Percentiles rank a stretch among this genome's conserved stretches.
phyloP scores from a whole-genome alignment of 37 sponge, comb jelly and placozoan genomes.

The Eunapius fragilis region DNA sequence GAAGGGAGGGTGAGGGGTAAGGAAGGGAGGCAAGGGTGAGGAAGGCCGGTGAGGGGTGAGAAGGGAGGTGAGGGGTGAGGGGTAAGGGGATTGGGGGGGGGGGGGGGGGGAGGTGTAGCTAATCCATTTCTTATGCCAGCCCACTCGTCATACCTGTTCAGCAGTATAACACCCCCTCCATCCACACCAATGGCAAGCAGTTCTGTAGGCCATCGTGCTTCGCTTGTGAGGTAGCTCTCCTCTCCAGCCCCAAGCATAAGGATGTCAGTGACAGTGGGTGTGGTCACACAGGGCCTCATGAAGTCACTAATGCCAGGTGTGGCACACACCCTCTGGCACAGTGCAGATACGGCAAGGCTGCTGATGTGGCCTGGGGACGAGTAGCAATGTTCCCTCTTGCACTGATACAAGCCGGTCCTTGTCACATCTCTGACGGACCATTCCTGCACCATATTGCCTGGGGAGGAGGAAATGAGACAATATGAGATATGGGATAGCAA shows the following conservation, averaged over 20 bases:
- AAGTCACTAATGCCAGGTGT: not conserved
- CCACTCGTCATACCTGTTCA: not conserved
- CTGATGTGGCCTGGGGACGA: constrained; percentile 3
- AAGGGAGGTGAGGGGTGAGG: too few species aligned
- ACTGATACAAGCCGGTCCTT: constrained; percentile 47
- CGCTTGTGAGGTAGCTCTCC: not conserved
- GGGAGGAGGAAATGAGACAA: not conserved
- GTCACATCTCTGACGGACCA: constrained; percentile 64
- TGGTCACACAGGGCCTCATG: not conserved
- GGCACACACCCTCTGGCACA: not conserved
- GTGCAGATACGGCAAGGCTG: not conserved
- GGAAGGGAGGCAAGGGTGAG: too few species aligned
- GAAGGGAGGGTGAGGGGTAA: not conserved
- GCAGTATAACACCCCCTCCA: not conserved
- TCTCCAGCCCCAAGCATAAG: not conserved
- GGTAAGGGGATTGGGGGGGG: too few species aligned
- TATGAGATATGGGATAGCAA: not conserved
- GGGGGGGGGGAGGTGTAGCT: too few species aligned
- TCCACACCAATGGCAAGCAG: not conserved
- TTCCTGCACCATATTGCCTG: constrained; percentile 38
- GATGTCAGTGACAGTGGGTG: not conserved
- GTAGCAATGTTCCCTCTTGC: constrained; percentile 2
- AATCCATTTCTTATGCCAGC: too few species aligned
- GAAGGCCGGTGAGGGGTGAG: too few species aligned
- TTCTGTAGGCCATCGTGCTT: not conserved